Evolutionary conservation across 2,113 vertebrate genomes (phyloP).

Genomic region (Lampris incognitus): DNA sequence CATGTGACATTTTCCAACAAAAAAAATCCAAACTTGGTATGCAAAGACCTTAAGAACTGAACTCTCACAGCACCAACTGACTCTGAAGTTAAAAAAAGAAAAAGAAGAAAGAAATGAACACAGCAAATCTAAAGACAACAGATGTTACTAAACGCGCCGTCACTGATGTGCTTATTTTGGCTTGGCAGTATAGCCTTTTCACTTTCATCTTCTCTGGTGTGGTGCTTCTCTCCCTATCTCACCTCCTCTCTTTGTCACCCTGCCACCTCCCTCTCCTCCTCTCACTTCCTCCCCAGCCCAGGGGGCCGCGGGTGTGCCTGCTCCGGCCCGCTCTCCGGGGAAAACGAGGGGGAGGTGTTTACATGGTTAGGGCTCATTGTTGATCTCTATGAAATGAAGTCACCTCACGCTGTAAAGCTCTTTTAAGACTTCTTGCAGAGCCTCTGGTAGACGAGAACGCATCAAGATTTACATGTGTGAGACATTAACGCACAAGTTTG

Average conservation of each 20-base stretch:
- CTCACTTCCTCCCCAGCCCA: constrained; percentile 79
- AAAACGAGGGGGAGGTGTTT: constrained; percentile 80
- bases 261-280: constrained; percentile 63
- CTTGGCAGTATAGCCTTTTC: constrained; percentile 43
- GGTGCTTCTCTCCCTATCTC: constrained; percentile 68
- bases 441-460: too few species aligned
- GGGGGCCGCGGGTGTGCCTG: constrained; percentile 69
- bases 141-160: constrained; percentile 42
- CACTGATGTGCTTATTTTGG: constrained; percentile 73
- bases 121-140: constrained; percentile 64
- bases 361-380: constrained; percentile 71
- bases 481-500: too few species aligned
- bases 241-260: constrained; percentile 64
- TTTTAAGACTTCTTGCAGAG: too few species aligned
- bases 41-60: too few species aligned
- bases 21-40: too few species aligned
- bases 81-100: constrained; percentile 12
- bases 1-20: too few species aligned
- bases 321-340: constrained; percentile 58
- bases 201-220: constrained; percentile 70
- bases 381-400: constrained; percentile 61
- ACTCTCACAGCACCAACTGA: too few species aligned
- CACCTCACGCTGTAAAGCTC: constrained; percentile 4
- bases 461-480: too few species aligned
- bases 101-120: constrained; percentile 69